Percentiles rank a stretch among this genome's conserved stretches.
Evolutionary conservation across 2,888 invertebrate species (phyloP).

Genomic region (Metellina segmentata): DNA sequence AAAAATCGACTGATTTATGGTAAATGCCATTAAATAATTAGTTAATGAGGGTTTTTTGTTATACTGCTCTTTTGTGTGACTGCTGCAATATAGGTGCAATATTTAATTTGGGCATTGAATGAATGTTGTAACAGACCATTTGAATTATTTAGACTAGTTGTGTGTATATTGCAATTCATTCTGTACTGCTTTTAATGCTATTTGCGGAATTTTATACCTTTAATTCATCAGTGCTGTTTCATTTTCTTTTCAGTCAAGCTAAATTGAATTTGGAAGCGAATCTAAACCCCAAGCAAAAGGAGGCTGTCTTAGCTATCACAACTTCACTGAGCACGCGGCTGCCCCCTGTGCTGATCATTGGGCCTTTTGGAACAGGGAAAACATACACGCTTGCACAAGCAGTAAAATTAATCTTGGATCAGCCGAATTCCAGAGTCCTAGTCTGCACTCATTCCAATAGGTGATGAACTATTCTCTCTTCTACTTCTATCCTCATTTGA

Average conservation of each 20-base stretch:
- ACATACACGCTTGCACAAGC: conserved; percentile 90
- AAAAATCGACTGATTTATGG: too few species aligned
- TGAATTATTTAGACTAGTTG: too few species aligned
- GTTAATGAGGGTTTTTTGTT: too few species aligned
- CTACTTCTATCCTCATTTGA: too few species aligned
- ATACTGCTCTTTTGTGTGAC: too few species aligned
- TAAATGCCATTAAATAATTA: too few species aligned
- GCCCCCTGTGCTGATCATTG: conserved; percentile 88
- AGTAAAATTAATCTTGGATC: conserved; percentile 86
- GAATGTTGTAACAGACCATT: too few species aligned
- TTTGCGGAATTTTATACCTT: neutral
- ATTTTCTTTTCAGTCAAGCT: conserved; percentile 29
- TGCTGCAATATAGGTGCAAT: too few species aligned
- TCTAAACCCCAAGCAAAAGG: conserved; percentile 89
- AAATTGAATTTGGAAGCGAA: conserved; percentile 79
- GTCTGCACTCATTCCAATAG: conserved; percentile 93
- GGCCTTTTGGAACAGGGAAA: conserved; percentile 93
- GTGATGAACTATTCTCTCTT: conserved; percentile 79
- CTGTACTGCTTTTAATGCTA: too few species aligned
- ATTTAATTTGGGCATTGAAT: too few species aligned
- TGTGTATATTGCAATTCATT: too few species aligned
- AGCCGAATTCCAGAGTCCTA: conserved; percentile 86
- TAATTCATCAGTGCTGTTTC: neutral
- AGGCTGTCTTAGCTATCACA: conserved; percentile 89
- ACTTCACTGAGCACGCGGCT: conserved; percentile 85